Evolutionary conservation across 2,113 vertebrate genomes (phyloP).

Genomic region (Hemibagrus wyckioides): DNA sequence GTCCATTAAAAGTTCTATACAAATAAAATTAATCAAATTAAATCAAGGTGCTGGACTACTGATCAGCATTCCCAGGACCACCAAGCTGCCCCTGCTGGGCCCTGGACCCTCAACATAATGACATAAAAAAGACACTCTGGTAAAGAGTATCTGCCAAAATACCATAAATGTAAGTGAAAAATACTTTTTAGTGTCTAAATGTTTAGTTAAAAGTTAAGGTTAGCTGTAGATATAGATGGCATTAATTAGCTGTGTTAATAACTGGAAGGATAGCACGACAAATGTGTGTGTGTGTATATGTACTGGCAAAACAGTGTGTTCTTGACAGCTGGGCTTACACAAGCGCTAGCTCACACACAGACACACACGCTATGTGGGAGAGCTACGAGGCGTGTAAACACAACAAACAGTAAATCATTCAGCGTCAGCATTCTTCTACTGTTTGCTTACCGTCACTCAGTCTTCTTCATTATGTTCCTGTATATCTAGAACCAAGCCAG

Average conservation of each 20-base stretch:
- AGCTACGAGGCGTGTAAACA: constrained; percentile 32
- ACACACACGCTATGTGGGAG: constrained; percentile 7
- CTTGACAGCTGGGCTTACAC: constrained; percentile 36
- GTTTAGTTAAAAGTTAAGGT: no score
- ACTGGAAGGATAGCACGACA: background rate
- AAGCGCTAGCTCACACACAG: constrained; percentile 25
- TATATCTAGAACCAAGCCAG: background rate
- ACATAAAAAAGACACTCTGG: no score
- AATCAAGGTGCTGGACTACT: no score
- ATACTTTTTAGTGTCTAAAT: background rate
- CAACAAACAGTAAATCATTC: constrained; percentile 18
- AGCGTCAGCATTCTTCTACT: constrained; percentile 6
- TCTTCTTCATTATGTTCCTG: background rate
- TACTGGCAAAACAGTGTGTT: constrained; percentile 17
- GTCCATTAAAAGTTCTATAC: no score
- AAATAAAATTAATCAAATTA: no score
- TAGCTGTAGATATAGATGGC: background rate
- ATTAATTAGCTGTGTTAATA: background rate
- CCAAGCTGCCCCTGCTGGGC: no score
- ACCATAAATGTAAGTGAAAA: no score
- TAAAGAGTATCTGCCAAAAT: no score
- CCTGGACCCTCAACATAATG: no score
- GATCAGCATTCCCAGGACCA: no score
- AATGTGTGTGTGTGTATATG: constrained; percentile 20
- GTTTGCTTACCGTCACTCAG: background rate